Percentiles rank a stretch among this genome's conserved stretches.
Evolutionary conservation across 2,888 invertebrate genomes (phyloP).

Genomic region (Acanthococcus lagerstroemiae): DNA sequence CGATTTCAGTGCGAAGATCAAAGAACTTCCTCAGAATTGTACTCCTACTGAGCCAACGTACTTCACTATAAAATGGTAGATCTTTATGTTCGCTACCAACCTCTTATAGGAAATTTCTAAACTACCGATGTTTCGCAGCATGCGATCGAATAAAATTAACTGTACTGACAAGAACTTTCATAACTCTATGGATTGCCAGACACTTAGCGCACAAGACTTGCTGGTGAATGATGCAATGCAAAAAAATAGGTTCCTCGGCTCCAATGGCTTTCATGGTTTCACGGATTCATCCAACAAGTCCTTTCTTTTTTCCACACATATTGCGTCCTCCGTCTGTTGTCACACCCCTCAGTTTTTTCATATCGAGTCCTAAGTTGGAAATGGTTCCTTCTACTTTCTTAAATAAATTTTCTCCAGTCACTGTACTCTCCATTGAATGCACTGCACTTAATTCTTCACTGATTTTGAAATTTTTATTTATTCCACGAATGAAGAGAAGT

Average conservation of each 20-base stretch:
- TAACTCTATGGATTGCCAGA: conserved; percentile 13
- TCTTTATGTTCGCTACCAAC: conserved; percentile 16
- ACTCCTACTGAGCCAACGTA: neutral
- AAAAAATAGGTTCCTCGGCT: conserved; percentile 8
- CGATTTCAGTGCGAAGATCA: neutral
- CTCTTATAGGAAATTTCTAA: conserved; percentile 25
- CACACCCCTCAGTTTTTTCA: neutral
- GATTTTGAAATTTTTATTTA: conserved; percentile 5
- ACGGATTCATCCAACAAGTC: neutral
- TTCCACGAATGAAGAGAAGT: conserved; percentile 15
- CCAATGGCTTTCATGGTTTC: neutral
- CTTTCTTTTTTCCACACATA: neutral
- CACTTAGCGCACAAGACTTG: conserved; percentile 10
- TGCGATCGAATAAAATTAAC: conserved; percentile 23
- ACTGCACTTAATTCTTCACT: no score
- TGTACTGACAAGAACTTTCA: conserved; percentile 18
- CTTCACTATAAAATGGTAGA: neutral
- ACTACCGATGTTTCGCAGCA: conserved; percentile 1
- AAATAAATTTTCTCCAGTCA: neutral
- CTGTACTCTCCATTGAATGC: neutral
- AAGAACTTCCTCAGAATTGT: neutral
- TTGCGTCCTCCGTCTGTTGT: neutral
- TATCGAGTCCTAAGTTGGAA: neutral
- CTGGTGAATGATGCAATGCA: conserved; percentile 22
- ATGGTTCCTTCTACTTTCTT: neutral